phyloP scores from a whole-genome alignment of 2,888 invertebrate genomes.

The Cerastoderma edule region DNA sequence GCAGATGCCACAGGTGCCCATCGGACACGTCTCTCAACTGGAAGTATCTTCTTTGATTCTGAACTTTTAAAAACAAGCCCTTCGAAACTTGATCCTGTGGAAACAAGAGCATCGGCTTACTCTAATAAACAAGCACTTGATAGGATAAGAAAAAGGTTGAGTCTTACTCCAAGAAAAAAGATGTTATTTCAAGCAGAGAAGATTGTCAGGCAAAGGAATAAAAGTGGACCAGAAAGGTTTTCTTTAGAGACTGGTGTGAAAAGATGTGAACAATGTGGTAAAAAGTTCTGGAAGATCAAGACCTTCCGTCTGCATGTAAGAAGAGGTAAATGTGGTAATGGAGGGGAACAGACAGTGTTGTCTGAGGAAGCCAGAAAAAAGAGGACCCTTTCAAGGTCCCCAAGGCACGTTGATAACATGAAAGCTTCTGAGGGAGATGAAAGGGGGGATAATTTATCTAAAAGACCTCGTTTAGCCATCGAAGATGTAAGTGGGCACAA shows the following conservation, averaged over 20 bases:
- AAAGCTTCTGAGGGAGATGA: background rate
- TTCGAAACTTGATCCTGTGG: constrained; percentile 20
- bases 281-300: constrained; percentile 59
- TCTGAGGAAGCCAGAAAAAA: background rate
- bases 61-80: constrained; percentile 47
- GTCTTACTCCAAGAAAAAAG: background rate
- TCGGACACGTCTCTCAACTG: constrained; percentile 55
- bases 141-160: background rate
- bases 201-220: background rate
- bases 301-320: constrained; percentile 1
- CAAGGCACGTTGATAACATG: background rate
- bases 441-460: background rate
- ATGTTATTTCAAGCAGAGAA: no score
- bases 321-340: background rate
- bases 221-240: constrained; percentile 22
- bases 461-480: background rate
- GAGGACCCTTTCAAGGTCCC: constrained; percentile 20
- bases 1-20: constrained; percentile 11
- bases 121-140: background rate
- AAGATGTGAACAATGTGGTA: constrained; percentile 58
- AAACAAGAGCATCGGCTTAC: background rate
- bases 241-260: constrained; percentile 48
- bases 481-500: background rate
- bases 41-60: constrained; percentile 52
- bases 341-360: background rate